Percentiles rank a stretch among this genome's conserved stretches.
Conservation (phyloP, 2,113 vertebrate genomes). For the Daphoenositta chrysoptera region DNA sequence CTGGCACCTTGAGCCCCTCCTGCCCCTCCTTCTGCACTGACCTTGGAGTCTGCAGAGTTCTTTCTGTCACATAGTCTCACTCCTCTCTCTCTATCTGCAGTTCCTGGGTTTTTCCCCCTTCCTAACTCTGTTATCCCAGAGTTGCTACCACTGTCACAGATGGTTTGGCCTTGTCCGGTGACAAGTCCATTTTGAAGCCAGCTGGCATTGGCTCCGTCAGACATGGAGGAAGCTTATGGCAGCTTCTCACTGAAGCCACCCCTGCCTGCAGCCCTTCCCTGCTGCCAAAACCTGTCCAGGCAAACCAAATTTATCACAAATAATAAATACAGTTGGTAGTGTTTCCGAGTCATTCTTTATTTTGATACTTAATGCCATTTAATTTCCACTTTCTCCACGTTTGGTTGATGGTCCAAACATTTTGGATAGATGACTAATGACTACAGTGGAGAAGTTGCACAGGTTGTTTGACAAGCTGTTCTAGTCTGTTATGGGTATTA, state of each 20-base stretch:
- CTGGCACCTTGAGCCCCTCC: neutral
- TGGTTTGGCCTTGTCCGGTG: neutral
- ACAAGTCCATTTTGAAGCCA: neutral
- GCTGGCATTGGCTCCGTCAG: neutral
- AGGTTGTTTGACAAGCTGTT: neutral
- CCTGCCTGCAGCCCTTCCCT: neutral
- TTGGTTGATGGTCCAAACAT: neutral
- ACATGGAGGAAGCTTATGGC: neutral
- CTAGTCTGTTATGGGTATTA: neutral
- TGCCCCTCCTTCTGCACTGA: neutral
- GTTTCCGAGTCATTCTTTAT: neutral
- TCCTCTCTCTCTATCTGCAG: neutral
- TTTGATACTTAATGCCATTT: neutral
- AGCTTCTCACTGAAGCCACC: neutral
- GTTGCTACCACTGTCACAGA: fast-evolving
- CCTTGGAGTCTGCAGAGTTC: neutral
- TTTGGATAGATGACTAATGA: neutral
- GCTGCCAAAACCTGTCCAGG: neutral
- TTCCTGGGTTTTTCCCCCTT: neutral
- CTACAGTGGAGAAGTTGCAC: neutral
- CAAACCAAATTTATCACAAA: neutral
- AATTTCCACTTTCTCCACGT: neutral
- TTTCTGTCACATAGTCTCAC: neutral
- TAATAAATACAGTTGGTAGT: neutral
- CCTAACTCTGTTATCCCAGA: neutral